Evolutionary conservation across 2,113 vertebrate species (phyloP), one percentile per base, ranked within the genome.

Genomic region (Irena cyanogastra): DNA sequence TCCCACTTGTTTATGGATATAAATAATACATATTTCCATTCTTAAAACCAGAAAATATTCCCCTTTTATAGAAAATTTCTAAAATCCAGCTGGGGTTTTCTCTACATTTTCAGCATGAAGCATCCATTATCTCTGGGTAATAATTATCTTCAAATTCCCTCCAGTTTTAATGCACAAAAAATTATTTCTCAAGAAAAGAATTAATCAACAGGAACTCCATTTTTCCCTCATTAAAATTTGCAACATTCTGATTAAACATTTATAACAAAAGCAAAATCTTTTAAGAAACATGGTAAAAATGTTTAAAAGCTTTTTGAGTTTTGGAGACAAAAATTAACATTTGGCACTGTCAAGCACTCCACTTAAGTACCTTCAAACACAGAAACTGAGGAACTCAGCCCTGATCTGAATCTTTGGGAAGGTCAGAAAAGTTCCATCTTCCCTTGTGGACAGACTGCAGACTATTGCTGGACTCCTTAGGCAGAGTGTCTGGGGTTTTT

Each of bases 221-320:
- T 82, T 87, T 60, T 57, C 28, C 31, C 41, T 79, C 44, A 68
- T 82, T 85, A 90, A 82, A 82, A 90, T 93, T 82, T 53, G 41
- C 49, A 52, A 56, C 35, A 59, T 78, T 83, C 42, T 71, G 21
- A 33, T 35, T 86, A 82, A 71, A 68, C 27, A 16, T 64, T 30
- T 44, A 11, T 17, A 64, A 68, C 11, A 54, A 85, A 71, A 47
- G 35, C 16, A 81, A 81, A 84, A 89, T 42, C 49, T 57, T 31
- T 42, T 91, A 31, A 87, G 39, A 79, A 56, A 50, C 13, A 41
- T 4, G 37, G 23, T 21, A 63, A 41, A 63, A 77, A 77, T 0
- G 1, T 21, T 27, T 31, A 63, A 83, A 88, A 83, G 13, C 10
- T n/a, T 79, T 78, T 47, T 54, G n/a, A 54, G 21, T 39, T 88